Evolutionary conservation across 2,113 vertebrate species (phyloP).

Genomic region (Felis catus): F.catus_Fca126_mat1.0 CM031419.1:131640501-131641000

Average conservation of each 20-base stretch:
- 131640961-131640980: background rate
- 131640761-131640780: background rate
- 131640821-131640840: background rate
- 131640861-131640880: background rate
- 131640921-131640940: background rate
- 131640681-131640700: background rate
- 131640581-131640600: background rate
- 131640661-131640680: background rate
- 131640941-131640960: constrained; percentile 9
- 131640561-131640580: background rate
- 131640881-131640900: background rate
- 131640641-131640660: background rate
- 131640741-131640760: background rate
- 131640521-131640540: background rate
- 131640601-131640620: background rate
- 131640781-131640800: background rate
- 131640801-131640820: background rate
- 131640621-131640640: background rate
- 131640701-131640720: background rate
- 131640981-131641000: background rate
- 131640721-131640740: background rate
- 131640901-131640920: background rate
- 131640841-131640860: background rate
- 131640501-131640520: background rate
- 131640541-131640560: background rate